Evolutionary conservation across 2,888 invertebrate species (phyloP), one percentile per base, ranked within the genome.

Genomic region (Bombyx huttoni): DNA sequence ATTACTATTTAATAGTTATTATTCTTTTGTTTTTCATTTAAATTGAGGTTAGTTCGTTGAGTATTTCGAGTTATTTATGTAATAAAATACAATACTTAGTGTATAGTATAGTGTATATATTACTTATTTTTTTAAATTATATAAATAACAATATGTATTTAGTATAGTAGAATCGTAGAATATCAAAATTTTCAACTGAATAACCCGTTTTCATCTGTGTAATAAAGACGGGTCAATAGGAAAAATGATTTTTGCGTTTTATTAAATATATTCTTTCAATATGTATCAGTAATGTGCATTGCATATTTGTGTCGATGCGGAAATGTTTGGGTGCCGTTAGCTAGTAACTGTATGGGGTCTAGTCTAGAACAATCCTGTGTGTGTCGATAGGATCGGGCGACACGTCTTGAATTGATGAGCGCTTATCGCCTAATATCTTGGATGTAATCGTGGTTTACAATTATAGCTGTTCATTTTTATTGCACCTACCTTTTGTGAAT

Each of bases 341-440:
- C 54, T 63, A 52, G 55, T 86, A 85, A 88, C 86, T 81, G 87
- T 86, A 78, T 65, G 70, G 40, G 70, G 73, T 73, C 68, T 79
- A 75, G 82, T 77, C 84, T 85, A 85, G 84, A 85, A 86, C 78
- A 80, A 78, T 84, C 83, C 85, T 83, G 73, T 61, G 75, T 74
- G 65, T 58, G 67, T 61, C 73, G 78, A 77, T 79, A 75, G 73
- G 66, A 79, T 78, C 78, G 64, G 64, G 68, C 73, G 78, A 81
- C 83, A 80, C 65, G 81, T 81, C 75, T 76, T 79, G 84, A 77
- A 85, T 85, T 79, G 70, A 83, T 82, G 64, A 78, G 56, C 54
- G 61, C 54, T 53, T 53, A 54, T 57, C 49, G 54, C 51, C 51
- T 51, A 50, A 56, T 58, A 56, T 60, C 61, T 61, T 53, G 58